These are phyloP conservation scores for Propithecus coquereli DNA, from an alignment of 2,113 vertebrate genomes.

Conservation along the genomic window DNA sequence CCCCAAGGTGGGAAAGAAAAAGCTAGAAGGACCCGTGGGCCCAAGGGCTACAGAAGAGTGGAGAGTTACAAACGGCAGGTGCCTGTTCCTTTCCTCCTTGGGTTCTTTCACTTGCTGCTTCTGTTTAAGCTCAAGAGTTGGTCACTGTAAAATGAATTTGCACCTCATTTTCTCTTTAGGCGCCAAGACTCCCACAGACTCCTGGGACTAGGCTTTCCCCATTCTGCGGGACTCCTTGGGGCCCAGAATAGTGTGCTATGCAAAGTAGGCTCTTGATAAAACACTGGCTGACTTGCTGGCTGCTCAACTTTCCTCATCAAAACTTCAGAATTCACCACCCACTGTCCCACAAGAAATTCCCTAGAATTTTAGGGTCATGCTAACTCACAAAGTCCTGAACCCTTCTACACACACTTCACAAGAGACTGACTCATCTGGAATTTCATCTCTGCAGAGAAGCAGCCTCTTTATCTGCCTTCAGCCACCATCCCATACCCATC, in stretches of 20 bases:
- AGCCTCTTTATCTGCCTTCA: neutral
- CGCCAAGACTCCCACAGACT: neutral
- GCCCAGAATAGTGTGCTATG: neutral
- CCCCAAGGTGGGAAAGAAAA: neutral
- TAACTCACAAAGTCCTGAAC: slow-evolving; percentile 39
- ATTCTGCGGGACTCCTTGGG: neutral
- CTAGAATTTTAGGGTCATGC: slow-evolving; percentile 37
- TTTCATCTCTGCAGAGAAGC: neutral
- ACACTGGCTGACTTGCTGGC: neutral
- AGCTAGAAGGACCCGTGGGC: neutral
- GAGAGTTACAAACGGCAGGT: neutral
- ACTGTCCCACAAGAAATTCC: neutral
- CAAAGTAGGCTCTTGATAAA: neutral
- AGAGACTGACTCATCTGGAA: neutral
- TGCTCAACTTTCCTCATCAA: neutral
- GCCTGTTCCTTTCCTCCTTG: neutral
- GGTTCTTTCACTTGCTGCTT: neutral
- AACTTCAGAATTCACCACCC: neutral
- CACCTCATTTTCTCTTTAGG: neutral
- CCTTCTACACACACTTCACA: neutral
- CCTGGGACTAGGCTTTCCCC: neutral
- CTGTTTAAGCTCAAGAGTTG: neutral
- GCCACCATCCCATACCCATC: neutral
- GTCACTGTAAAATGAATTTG: neutral
- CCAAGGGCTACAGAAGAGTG: neutral